Evolutionary conservation across 1,140 invertebrate genomes (phyloP).

Genomic region (Cydia pomonella): DNA sequence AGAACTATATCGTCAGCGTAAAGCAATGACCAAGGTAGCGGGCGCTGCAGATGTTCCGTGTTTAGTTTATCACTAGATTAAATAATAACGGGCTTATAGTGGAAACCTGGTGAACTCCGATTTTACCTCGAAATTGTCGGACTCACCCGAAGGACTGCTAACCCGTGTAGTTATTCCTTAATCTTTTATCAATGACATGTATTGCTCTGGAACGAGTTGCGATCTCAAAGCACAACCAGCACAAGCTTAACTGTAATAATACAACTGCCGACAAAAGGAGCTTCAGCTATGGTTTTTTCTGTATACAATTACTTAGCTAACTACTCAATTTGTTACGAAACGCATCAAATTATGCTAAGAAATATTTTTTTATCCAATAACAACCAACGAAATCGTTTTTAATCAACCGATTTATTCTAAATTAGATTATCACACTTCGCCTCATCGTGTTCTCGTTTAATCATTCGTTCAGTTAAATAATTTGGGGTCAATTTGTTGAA

Average conservation of each 20-base stretch:
- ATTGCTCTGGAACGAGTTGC: not conserved
- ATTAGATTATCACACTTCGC: not conserved
- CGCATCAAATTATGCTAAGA: not conserved
- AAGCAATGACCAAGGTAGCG: not conserved
- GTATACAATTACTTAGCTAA: not conserved
- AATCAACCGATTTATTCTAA: constrained; percentile 38
- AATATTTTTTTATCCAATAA: not conserved
- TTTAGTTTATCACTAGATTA: not conserved
- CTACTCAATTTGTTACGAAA: not conserved
- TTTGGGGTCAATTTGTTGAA: constrained; percentile 39
- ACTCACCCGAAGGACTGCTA: not conserved
- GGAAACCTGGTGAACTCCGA: not conserved
- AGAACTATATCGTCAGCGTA: constrained; percentile 38
- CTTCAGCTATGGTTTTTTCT: no score
- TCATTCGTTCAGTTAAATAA: constrained; percentile 37
- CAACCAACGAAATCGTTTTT: constrained; percentile 35
- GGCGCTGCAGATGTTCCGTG: not conserved
- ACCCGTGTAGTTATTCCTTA: no score
- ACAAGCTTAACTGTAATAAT: no score
- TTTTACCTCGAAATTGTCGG: no score
- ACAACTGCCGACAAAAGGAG: no score
- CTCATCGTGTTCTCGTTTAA: constrained; percentile 21
- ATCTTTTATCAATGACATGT: no score
- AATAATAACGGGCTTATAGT: not conserved
- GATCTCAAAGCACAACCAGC: not conserved